These are phyloP conservation scores for Epicauta chinensis DNA, from an alignment of 1,140 invertebrate species.

Conservation along the genomic window DNA sequence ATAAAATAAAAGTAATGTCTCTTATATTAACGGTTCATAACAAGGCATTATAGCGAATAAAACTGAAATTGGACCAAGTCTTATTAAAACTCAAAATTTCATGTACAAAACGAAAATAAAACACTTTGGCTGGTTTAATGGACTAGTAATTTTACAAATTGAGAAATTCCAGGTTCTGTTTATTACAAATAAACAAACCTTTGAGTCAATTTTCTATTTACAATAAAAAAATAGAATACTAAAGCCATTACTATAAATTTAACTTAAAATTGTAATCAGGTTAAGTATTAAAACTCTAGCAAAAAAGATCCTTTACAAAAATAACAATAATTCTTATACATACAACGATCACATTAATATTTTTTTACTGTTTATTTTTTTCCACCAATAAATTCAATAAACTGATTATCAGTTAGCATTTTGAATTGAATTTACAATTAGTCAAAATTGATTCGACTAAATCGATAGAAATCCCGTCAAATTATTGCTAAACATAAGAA, in stretches of 20 bases:
- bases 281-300: slow-evolving; percentile 11
- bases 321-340: slow-evolving; percentile 24
- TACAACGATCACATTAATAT: slow-evolving; percentile 32
- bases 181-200: slow-evolving; percentile 3
- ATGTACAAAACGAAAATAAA: slow-evolving; percentile 6
- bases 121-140: slow-evolving; percentile 41
- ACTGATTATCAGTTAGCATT: slow-evolving; percentile 36
- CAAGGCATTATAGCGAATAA: not conserved
- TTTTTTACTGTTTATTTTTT: not conserved
- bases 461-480: slow-evolving; percentile 3
- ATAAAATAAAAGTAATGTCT: slow-evolving; percentile 9
- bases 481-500: slow-evolving; percentile 17
- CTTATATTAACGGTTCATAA: not conserved
- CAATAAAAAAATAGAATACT: slow-evolving; percentile 14
- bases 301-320: slow-evolving; percentile 21
- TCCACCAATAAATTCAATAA: slow-evolving; percentile 19
- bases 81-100: slow-evolving; percentile 9
- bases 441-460: no score
- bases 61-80: slow-evolving; percentile 5
- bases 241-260: not conserved
- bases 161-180: not conserved
- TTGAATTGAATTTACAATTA: not conserved
- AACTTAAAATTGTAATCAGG: not conserved
- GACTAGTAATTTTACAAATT: slow-evolving; percentile 33
- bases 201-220: slow-evolving; percentile 6